Conservation (phyloP, 2,797 vertebrate species). For the Gambusia yucatana region DNA sequence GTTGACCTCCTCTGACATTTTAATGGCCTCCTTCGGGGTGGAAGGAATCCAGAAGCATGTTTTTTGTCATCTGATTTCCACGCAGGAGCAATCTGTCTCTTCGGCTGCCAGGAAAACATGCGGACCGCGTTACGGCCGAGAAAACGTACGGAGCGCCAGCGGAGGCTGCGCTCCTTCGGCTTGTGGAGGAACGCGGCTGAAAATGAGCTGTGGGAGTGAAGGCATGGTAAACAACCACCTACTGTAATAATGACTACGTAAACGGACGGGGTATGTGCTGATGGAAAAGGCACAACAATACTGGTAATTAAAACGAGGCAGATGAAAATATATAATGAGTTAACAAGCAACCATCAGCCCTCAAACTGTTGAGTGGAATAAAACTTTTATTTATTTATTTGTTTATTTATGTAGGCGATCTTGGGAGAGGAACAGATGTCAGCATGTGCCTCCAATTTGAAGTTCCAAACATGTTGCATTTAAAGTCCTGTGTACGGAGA, state of each 20-base stretch:
- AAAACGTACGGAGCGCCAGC: slow-evolving; percentile 26
- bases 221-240: slow-evolving; percentile 44
- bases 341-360: no score
- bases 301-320: slow-evolving; percentile 10
- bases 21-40: slow-evolving; percentile 36
- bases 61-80: slow-evolving; percentile 51
- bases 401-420: not conserved
- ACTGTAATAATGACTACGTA: slow-evolving; percentile 21
- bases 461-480: not conserved
- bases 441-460: not conserved
- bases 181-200: slow-evolving; percentile 36
- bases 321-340: not conserved
- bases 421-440: not conserved
- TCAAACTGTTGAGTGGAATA: not conserved
- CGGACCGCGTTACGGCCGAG: slow-evolving; percentile 42
- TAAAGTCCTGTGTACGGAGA: not conserved
- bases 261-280: slow-evolving; percentile 15
- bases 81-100: slow-evolving; percentile 40
- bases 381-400: not conserved
- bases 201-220: slow-evolving; percentile 52
- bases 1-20: slow-evolving; percentile 51
- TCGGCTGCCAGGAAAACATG: slow-evolving; percentile 42
- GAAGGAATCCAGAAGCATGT: slow-evolving; percentile 29
- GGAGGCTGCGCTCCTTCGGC: slow-evolving; percentile 36
- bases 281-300: not conserved